Evolutionary conservation across 2,888 invertebrate genomes (phyloP).

Genomic region (Allygus modestus): DNA sequence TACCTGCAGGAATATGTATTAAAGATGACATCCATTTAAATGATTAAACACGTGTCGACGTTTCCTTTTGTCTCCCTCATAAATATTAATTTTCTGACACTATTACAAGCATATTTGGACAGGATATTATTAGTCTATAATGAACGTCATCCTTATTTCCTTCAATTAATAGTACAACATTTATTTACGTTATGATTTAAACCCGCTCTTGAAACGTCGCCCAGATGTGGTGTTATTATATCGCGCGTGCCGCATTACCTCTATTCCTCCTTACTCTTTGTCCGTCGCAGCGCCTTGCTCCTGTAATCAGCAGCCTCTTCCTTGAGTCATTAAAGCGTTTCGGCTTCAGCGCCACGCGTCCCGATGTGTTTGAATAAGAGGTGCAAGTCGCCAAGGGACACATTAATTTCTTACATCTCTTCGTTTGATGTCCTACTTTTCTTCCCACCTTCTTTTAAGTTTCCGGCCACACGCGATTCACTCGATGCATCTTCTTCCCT

Average conservation of each 20-base stretch:
- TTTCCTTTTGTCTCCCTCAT: background rate
- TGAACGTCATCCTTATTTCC: too few relatives aligned
- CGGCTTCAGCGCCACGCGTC: constrained; percentile 2
- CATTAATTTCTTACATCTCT: constrained; percentile 16
- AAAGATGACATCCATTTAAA: constrained; percentile 1
- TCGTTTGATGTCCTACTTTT: constrained; percentile 19
- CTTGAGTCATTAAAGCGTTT: constrained; percentile 38
- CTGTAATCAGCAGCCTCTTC: constrained; percentile 6
- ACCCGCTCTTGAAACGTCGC: too few relatives aligned
- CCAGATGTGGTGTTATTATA: background rate
- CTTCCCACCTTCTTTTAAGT: background rate
- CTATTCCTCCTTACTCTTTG: constrained; percentile 1
- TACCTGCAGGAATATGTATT: background rate
- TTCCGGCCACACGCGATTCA: background rate
- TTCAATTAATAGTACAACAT: too few relatives aligned
- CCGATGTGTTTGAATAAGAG: constrained; percentile 22
- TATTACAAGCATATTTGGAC: too few relatives aligned
- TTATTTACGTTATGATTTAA: too few relatives aligned
- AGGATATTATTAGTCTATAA: too few relatives aligned
- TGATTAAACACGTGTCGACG: constrained; percentile 28
- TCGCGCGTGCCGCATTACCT: background rate
- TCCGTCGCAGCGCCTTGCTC: background rate
- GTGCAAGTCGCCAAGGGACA: background rate
- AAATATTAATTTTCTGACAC: too few relatives aligned
- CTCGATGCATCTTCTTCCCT: background rate